These are phyloP conservation scores for Oasisia sp. DNA, from an alignment of 2,888 invertebrate genomes.

Conservation along the genomic window DNA sequence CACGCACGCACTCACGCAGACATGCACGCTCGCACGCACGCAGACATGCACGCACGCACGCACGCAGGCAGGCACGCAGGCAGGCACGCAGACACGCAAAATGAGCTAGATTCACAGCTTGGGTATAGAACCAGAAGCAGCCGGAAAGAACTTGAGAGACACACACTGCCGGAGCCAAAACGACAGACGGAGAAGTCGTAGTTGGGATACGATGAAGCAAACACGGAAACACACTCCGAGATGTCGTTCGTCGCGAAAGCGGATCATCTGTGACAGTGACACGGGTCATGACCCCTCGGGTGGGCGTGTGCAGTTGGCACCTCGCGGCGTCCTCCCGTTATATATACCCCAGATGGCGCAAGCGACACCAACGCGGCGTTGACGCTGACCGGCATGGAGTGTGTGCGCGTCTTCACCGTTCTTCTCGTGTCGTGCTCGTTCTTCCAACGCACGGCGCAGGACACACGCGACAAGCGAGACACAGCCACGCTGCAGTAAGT, in stretches of 20 bases:
- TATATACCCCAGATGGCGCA: conserved; percentile 17
- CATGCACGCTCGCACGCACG: too few relatives aligned
- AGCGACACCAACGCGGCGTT: neutral
- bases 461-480: neutral
- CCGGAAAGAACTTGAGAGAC: too few relatives aligned
- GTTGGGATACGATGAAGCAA: neutral
- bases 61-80: too few relatives aligned
- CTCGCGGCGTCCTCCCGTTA: neutral
- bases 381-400: neutral
- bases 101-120: too few relatives aligned
- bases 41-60: too few relatives aligned
- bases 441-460: neutral
- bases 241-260: neutral
- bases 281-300: neutral
- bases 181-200: neutral
- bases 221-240: neutral
- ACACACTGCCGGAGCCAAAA: too few relatives aligned
- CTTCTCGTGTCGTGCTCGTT: neutral
- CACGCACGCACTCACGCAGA: too few relatives aligned
- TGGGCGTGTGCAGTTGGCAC: conserved; percentile 3
- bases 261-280: neutral
- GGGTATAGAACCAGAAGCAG: too few relatives aligned
- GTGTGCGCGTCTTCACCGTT: neutral
- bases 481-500: neutral
- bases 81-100: too few relatives aligned